Percentiles rank a stretch among this genome's conserved stretches.
phyloP scores from a whole-genome alignment of 2,797 vertebrate species.

The Ficedula albicollis region DNA sequence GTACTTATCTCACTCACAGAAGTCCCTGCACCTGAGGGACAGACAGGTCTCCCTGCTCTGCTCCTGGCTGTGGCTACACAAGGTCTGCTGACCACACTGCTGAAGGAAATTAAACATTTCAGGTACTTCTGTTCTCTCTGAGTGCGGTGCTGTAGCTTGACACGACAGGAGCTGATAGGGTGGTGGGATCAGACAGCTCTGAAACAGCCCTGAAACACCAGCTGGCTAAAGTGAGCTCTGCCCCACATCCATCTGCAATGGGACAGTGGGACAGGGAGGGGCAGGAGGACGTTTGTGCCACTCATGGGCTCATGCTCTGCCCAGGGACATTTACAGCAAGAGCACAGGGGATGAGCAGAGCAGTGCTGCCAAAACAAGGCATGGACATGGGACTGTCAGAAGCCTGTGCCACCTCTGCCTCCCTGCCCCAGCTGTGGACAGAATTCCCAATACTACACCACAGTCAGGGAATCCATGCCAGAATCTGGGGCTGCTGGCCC shows the following conservation, averaged over 20 bases:
- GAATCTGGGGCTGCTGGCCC: not conserved
- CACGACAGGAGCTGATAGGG: not conserved
- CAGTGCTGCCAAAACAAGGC: accelerated
- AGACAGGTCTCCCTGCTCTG: not conserved
- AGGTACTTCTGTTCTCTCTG: not conserved
- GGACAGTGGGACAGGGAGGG: not conserved
- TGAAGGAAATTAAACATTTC: not conserved
- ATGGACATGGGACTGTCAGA: accelerated
- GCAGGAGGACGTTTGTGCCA: not conserved
- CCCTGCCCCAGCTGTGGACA: accelerated
- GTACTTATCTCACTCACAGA: accelerated
- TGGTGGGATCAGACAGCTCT: not conserved
- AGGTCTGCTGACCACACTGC: accelerated
- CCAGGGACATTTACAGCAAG: accelerated
- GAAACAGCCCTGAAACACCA: accelerated
- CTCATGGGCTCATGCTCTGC: accelerated
- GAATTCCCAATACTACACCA: accelerated
- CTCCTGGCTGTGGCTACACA: not conserved
- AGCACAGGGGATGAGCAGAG: accelerated
- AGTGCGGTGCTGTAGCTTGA: too few species aligned
- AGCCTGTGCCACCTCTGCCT: not conserved
- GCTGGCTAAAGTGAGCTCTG: not conserved
- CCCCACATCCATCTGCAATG: accelerated
- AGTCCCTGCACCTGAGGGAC: not conserved
- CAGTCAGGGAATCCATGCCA: not conserved